A percentile compares a stretch with the other conserved stretches of the same genome.
Conservation (phyloP, 1,140 invertebrate genomes). For the Zophobas atratus region DNA sequence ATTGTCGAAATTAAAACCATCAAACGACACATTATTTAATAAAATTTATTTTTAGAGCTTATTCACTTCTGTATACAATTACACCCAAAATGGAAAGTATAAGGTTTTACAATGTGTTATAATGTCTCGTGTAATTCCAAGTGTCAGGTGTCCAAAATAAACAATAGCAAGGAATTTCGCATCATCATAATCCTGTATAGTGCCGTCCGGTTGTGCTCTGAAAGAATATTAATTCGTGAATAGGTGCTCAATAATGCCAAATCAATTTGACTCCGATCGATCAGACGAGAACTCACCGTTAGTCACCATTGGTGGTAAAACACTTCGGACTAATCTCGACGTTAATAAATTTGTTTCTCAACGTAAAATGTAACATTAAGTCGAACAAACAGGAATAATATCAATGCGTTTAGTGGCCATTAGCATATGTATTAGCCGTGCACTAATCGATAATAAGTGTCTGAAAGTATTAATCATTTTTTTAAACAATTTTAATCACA, state of each 20-base stretch:
- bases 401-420: conserved; percentile 38
- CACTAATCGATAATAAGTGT: conserved; percentile 40
- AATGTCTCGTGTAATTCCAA: too few species aligned
- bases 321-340: conserved; percentile 13
- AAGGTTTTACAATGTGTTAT: too few species aligned
- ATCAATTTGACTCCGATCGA: background rate
- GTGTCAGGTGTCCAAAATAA: too few species aligned
- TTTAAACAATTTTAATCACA: conserved; percentile 22
- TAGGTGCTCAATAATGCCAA: background rate
- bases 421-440: conserved; percentile 38
- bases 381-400: conserved; percentile 35
- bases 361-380: conserved; percentile 6
- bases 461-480: conserved; percentile 37
- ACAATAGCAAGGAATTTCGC: too few species aligned
- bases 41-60: too few species aligned
- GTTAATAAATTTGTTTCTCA: background rate
- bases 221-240: too few species aligned
- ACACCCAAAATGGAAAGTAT: too few species aligned
- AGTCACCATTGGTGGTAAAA: conserved; percentile 36
- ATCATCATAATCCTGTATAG: too few species aligned
- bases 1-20: background rate
- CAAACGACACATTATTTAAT: too few species aligned
- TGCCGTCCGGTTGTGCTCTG: too few species aligned
- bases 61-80: too few species aligned
- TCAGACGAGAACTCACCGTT: conserved; percentile 7